phyloP scores from a whole-genome alignment of 2,113 vertebrate species.

The Chrysochloris asiatica region DNA sequence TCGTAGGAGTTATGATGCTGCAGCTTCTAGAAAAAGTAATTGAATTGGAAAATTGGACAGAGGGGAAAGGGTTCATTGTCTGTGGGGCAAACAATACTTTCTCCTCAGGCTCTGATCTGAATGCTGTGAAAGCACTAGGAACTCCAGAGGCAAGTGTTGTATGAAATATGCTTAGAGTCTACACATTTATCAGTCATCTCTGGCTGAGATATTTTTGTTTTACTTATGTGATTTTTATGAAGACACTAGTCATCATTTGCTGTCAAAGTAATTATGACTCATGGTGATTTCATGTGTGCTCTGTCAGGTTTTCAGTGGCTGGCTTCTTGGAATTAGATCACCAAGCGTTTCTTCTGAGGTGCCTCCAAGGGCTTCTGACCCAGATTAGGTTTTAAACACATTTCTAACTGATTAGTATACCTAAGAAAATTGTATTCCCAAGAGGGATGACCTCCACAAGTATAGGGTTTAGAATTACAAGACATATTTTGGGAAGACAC shows the following conservation, averaged over 20 bases:
- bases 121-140: constrained; percentile 89
- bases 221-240: not conserved
- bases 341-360: not conserved
- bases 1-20: constrained; percentile 95
- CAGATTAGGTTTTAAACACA: not conserved
- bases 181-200: not conserved
- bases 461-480: not conserved
- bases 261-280: not conserved
- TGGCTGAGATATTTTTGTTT: not conserved
- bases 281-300: not conserved
- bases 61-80: constrained; percentile 95
- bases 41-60: constrained; percentile 93
- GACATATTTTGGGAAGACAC: not conserved
- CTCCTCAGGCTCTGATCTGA: constrained; percentile 96
- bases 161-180: not conserved
- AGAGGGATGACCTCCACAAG: too few relatives aligned
- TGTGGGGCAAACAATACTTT: constrained; percentile 92
- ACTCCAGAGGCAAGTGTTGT: constrained; percentile 87
- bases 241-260: not conserved
- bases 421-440: not conserved
- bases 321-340: not conserved
- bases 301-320: not conserved
- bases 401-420: not conserved
- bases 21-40: constrained; percentile 91
- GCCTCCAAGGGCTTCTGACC: not conserved